Evolutionary conservation across 2,797 vertebrate genomes (phyloP), one percentile per base, ranked within the genome.

Genomic region (Nannoperca australis): DNA sequence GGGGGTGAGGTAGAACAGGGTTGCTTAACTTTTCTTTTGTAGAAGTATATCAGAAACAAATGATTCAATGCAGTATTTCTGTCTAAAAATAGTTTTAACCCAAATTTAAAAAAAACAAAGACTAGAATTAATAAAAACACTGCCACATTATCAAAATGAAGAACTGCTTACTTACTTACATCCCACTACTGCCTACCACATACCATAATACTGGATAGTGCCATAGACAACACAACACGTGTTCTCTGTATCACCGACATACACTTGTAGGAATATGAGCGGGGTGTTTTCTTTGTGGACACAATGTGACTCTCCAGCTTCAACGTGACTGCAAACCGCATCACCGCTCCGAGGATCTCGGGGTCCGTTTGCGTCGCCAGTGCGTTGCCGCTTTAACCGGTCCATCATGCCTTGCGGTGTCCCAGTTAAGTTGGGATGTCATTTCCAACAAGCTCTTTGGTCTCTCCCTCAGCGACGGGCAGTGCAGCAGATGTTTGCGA

Each of bases 391-490:
- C 95, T 93, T 94, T 91, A 94, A 91, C 91, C 82, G 93, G 94
- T 96, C 96, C 96, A 95, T 93, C 93, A 95, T 95, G 96, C 95
- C 86, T 95, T 91, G 95, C 95, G 92, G 91, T 90, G 95, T 85
- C 95, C 95, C 93, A 91, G 84, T 94, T 94, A 92, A 91, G 93
- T 91, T 92, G 91, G 89, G 13, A 87, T 62, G 92, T 77, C 56
- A 87, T 86, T 79, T 79, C 75, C 86, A 66, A 74, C 70, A 14
- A 49, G 54, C 78, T 20, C 60, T 42, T 65, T 70, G 69, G 36
- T 58, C 11, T 58, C 11, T 27, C 32, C 45, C n/a, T 36, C 65
- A 12, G 1, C 53, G 73, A 64, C 32, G 67, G 27, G 3, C 87
- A 27, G 68, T 74, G 53, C 69, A 32, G 70, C 78, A 53, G 61